Evolutionary conservation across 2,113 vertebrate species (phyloP).

Genomic region (Gallinago paraguaiae): DNA sequence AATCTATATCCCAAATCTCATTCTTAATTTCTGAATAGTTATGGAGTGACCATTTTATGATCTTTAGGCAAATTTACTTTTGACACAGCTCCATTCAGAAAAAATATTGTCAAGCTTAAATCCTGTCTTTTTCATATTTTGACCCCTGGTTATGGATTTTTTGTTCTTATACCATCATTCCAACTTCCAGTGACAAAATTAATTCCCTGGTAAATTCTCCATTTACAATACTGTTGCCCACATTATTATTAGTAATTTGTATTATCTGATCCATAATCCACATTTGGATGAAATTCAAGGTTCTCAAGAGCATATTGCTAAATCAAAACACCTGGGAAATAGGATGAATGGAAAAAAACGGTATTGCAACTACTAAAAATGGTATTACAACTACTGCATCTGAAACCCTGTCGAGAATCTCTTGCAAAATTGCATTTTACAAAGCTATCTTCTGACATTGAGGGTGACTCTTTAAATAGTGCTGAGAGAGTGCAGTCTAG

Average conservation of each 20-base stretch:
- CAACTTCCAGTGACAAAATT: background rate
- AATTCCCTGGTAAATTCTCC: background rate
- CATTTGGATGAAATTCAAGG: conserved; percentile 25
- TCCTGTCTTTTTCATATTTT: background rate
- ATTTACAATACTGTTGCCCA: background rate
- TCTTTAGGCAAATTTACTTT: background rate
- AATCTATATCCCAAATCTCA: background rate
- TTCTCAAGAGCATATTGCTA: background rate
- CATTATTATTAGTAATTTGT: conserved; percentile 27
- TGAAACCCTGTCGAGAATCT: background rate
- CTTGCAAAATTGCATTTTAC: background rate
- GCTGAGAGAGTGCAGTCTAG: background rate
- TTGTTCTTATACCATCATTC: background rate
- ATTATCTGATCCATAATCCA: conserved; percentile 47
- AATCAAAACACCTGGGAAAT: background rate
- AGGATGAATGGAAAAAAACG: background rate
- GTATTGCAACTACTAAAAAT: background rate
- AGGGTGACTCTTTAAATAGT: background rate
- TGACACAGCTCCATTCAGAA: background rate
- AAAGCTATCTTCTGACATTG: background rate
- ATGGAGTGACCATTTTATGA: background rate
- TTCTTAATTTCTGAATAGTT: background rate
- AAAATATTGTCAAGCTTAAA: background rate
- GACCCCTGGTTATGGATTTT: background rate
- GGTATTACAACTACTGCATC: background rate